phyloP scores from a whole-genome alignment of 35 echinoderm and acorn worm genomes.

The Strongylocentrotus purpuratus region DNA sequence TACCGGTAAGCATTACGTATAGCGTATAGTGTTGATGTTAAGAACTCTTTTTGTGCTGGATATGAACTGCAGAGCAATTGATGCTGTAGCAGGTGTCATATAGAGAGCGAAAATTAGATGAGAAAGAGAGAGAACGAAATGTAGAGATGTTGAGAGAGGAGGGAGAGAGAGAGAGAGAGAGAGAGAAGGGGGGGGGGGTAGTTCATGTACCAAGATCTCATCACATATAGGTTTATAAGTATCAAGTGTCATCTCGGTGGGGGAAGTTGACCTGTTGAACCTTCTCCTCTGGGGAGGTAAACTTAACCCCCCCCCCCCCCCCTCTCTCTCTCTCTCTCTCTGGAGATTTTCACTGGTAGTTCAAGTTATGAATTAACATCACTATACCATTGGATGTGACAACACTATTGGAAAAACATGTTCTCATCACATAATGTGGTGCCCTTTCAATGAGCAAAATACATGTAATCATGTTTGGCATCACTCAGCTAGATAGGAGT shows the following conservation, averaged over 20 bases:
- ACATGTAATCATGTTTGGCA: too few relatives aligned
- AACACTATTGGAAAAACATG: not conserved
- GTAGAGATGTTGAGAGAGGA: not conserved
- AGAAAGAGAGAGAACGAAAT: not conserved
- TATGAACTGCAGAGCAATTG: not conserved
- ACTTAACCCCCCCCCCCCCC: not conserved
- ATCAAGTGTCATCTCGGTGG: not conserved
- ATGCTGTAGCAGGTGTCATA: not conserved
- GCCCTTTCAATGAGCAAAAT: too few relatives aligned
- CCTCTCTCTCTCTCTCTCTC: not conserved
- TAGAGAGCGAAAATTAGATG: not conserved
- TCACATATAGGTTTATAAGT: not conserved
- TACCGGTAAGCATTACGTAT: too few relatives aligned
- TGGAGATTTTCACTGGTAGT: not conserved
- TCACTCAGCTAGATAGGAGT: too few relatives aligned
- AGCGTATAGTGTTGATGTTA: not conserved
- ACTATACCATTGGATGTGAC: not conserved
- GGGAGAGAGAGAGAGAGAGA: not conserved
- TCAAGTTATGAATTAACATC: not conserved
- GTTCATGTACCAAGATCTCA: not conserved
- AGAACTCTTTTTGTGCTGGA: too few relatives aligned
- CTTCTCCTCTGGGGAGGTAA: not conserved
- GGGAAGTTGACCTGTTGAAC: conserved; percentile 11
- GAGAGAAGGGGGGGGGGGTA: not conserved
- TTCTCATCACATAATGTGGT: not conserved